Base-by-base conservation (phyloP, 2,797 vertebrate species). In the Oryzias sinensis region DNA sequence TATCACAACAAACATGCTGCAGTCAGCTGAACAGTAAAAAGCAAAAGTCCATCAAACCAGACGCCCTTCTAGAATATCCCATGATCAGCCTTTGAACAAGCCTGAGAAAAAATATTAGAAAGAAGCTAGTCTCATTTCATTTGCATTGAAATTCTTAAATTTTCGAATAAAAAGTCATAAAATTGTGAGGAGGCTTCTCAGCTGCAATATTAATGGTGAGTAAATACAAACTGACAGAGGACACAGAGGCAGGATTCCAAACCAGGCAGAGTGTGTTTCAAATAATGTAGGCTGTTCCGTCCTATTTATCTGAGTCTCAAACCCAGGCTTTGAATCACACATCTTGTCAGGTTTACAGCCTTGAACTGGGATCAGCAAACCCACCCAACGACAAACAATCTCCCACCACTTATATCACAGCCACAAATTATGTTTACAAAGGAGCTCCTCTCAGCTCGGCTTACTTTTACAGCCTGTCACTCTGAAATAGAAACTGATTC, bases 371-470 rank as follows among this genome's bases (percentile, higher is more conserved):
- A 58, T 56, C 48, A 41, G 51, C 43, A 63, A 49, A 68, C 43
- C 50, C 41, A 52, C 15, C 57, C 49, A 62, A 70, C 62, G 57
- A 55, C 67, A 78, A 69, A 76, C 62, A 61, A 43, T 63, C 44
- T 54, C 68, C 60, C 49, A 65, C 59, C 67, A 41, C 54, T 71
- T 42, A 37, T 37, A 43, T 51, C 55, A 46, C 27, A n/a, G 69
- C 80, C 72, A 54, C 73, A 79, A 81, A 75, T 77, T 65, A 72
- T 81, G 57, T 78, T 83, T 78, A 83, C 61, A 70, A 77, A 55
- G 59, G 48, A 29, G 33, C 72, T 81, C 68, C 58, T 74, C 72
- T 53, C 69, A 65, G 52, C 67, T 68, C 6, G 5, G 49, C 64
- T 60, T 58, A 70, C 65, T 73, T 80, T 78, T 67, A 67, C 72